phyloP scores from a whole-genome alignment of 2,113 vertebrate species.

The Gobius niger region DNA sequence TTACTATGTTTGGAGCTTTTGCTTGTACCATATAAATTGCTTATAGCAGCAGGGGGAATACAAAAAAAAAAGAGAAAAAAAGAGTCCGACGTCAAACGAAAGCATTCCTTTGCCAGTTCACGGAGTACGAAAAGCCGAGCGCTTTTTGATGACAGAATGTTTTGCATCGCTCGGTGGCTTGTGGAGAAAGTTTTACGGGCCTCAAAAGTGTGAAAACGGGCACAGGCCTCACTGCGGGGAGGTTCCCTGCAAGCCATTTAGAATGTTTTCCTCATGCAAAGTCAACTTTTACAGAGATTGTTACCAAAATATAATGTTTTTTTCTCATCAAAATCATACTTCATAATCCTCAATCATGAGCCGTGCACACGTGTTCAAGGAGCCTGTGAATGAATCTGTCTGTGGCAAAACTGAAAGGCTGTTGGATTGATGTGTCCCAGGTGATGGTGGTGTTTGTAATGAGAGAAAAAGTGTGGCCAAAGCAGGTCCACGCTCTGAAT shows the following conservation, averaged over 20 bases:
- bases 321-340: no score
- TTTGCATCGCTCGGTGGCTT: slow-evolving; percentile 11
- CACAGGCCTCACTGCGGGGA: neutral
- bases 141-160: slow-evolving; percentile 10
- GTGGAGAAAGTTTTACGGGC: neutral
- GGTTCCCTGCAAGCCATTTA: neutral
- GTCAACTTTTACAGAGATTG: no score
- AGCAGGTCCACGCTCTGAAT: no score
- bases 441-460: no score
- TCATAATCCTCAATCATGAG: no score
- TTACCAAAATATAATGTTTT: no score
- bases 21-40: neutral
- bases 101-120: neutral
- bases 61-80: neutral
- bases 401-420: no score
- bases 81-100: neutral
- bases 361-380: no score
- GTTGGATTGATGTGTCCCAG: no score
- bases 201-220: neutral
- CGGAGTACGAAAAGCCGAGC: neutral
- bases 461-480: no score
- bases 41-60: neutral
- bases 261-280: no score
- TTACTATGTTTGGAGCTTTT: neutral
- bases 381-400: no score